A percentile compares a stretch with the other conserved stretches of the same genome.
Evolutionary conservation across 2,888 invertebrate genomes (phyloP).

Genomic region (Drosophila stalkeri): DNA sequence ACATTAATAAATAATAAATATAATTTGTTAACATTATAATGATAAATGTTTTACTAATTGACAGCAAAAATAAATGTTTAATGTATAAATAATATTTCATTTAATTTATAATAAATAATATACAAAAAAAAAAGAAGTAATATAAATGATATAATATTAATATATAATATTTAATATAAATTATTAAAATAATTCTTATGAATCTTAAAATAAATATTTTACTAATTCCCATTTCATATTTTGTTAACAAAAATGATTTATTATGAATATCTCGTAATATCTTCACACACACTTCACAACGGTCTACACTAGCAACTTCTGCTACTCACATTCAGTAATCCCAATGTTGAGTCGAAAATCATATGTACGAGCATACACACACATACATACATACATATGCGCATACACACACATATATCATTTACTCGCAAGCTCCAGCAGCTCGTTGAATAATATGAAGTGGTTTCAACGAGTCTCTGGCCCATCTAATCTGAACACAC

Average conservation of each 20-base stretch:
- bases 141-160: too few relatives aligned
- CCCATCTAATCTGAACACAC: constrained; percentile 30
- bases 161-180: too few relatives aligned
- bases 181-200: too few relatives aligned
- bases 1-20: too few relatives aligned
- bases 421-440: background rate
- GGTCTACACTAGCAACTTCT: background rate
- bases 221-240: background rate
- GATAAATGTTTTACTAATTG: too few relatives aligned
- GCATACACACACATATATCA: background rate
- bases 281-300: background rate
- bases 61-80: too few relatives aligned
- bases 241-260: background rate
- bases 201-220: too few relatives aligned
- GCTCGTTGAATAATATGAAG: constrained; percentile 22
- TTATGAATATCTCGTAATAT: too few relatives aligned
- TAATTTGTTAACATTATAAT: too few relatives aligned
- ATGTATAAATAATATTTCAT: too few relatives aligned
- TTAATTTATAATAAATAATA: too few relatives aligned
- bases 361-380: background rate
- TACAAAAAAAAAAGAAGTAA: too few relatives aligned
- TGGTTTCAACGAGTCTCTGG: constrained; percentile 32
- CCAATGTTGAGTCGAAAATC: background rate
- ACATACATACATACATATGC: background rate
- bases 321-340: background rate